A percentile compares a stretch with the other conserved stretches of the same genome.
Evolutionary conservation across 2,888 invertebrate species (phyloP).

Genomic region (Cataglyphis livida): DNA sequence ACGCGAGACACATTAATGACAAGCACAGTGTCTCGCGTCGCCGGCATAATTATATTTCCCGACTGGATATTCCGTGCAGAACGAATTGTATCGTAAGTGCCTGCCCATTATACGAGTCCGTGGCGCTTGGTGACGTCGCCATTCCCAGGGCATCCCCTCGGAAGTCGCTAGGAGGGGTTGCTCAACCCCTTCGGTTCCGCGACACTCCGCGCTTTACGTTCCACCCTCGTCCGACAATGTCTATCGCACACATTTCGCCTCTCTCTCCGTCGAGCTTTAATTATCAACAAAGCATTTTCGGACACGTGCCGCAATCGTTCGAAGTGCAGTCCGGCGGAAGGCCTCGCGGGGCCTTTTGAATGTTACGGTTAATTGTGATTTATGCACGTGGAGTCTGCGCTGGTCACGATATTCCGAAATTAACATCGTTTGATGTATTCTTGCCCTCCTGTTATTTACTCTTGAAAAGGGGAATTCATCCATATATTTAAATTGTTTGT

Average conservation of each 20-base stretch:
- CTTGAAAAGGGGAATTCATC: background rate
- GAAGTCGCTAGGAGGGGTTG: slow-evolving; percentile 13
- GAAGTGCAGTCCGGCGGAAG: slow-evolving; percentile 64
- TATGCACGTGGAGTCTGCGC: slow-evolving; percentile 20
- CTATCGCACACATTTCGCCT: slow-evolving; percentile 8
- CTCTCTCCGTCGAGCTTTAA: slow-evolving; percentile 62
- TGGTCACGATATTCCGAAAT: slow-evolving; percentile 40
- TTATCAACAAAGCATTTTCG: slow-evolving; percentile 71
- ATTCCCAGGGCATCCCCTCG: slow-evolving; percentile 65
- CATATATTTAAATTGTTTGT: slow-evolving; percentile 44
- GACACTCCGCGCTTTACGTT: slow-evolving; percentile 37
- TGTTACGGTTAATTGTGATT: slow-evolving; percentile 55
- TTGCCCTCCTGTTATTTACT: slow-evolving; percentile 24
- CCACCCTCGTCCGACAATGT: slow-evolving; percentile 48
- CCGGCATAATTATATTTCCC: slow-evolving; percentile 54
- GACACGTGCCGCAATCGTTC: slow-evolving; percentile 70
- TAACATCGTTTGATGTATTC: slow-evolving; percentile 44
- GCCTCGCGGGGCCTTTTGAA: slow-evolving; percentile 26
- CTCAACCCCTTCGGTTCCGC: slow-evolving; percentile 24
- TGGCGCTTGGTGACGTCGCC: slow-evolving; percentile 78
- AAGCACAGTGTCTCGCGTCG: slow-evolving; percentile 26
- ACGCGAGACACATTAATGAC: slow-evolving; percentile 44
- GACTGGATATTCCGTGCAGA: slow-evolving; percentile 35
- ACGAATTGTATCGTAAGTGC: slow-evolving; percentile 58
- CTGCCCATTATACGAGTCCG: slow-evolving; percentile 68